Evolutionary conservation across 1,140 invertebrate genomes (phyloP), one percentile per base, ranked within the genome.

Genomic region (Mya arenaria): DNA sequence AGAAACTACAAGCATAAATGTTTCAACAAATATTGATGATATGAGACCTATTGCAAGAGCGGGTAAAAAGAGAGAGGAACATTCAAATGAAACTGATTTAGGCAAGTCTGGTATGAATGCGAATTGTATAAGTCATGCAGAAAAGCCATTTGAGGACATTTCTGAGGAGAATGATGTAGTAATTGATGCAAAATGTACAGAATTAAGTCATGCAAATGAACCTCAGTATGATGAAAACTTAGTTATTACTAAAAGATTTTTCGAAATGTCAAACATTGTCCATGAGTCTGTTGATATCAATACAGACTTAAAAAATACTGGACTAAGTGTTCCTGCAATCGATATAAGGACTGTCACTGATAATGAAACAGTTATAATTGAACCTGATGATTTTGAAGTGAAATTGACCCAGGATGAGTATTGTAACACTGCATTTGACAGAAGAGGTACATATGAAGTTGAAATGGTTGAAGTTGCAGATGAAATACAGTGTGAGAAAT

Each of bases 311-410:
- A 17, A 71, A 30, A 34, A 6, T 52, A 32, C 32, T 28, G 71
- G 71, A 60, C 17, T 74, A 25, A 19, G 17, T 62, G 44, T 74
- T 23, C 71, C 71, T 1, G 44, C 37, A 39, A 74, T 74, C 37
- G 56, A 74, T 34, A 56, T 72, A 41, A 74, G 44, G 13, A 74
- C 48, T 19, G 25, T 74, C 30, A n/a, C 37, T 10, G 0, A 19
- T 56, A 25, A 44, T 8, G n/a, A 37, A 41, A 34, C 17, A 25
- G 71, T 74, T 0, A 2, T 56, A 41, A 37, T 74, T 41, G 71
- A 74, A 58, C 71, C 71, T 8, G 71, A 74, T 10, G 71, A 74
- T 34, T 74, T 74, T 28, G 62, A 56, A 60, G 62, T 74, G 36
- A 17, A 74, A 17, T 37, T 74, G 13, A 60, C 71, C 37, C 71